Evolutionary conservation across 2,113 vertebrate genomes (phyloP), one percentile per base, ranked within the genome.

Genomic region (Apistogramma diplotaenia): DNA sequence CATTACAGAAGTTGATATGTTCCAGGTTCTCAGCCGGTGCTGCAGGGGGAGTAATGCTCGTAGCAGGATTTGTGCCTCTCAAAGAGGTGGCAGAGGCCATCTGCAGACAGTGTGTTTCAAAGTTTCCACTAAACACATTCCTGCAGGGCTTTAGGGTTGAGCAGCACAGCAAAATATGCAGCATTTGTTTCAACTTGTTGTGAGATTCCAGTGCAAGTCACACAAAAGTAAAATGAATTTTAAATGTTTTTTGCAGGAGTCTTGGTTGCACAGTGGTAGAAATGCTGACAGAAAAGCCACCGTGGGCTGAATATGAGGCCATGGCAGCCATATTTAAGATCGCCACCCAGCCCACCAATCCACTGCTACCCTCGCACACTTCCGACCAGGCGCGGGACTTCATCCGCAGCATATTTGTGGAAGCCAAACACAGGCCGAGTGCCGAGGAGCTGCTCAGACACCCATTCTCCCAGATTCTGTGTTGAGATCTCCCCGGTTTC

Each of bases 321-420:
- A 99, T 99, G 98, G 98, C 98, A 0, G 98, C 98, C 84, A 99
- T 99, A 85, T 99, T 99, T 94, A 99, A 99, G 93, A 99, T 99
- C 7, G 98, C 98, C 91, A 99, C 98, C 0, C 98, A 99, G 86
- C 98, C 98, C 18, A 99, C 98, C 58, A 98, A 98, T 87, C 98
- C 98, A 29, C 92, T 96, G 90, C 95, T 99, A n/a, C 97, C 98
- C 33, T 95, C 95, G 1, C 95, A 97, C 93, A 96, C 95, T 89
- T 97, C 97, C 0, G 96, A 98, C 83, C 96, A 96, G 2, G 96
- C 97, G 19, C 93, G 96, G 85, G 97, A 99, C 96, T 99, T 99
- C 76, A 92, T 98, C 81, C 96, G 94, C 85, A 95, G 95, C 90
- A 98, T 99, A 92, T 99, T 99, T 86, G 97, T 99, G 94, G 98